phyloP scores from a whole-genome alignment of 2,797 vertebrate species.

The Coracias cyanogaster region DNA sequence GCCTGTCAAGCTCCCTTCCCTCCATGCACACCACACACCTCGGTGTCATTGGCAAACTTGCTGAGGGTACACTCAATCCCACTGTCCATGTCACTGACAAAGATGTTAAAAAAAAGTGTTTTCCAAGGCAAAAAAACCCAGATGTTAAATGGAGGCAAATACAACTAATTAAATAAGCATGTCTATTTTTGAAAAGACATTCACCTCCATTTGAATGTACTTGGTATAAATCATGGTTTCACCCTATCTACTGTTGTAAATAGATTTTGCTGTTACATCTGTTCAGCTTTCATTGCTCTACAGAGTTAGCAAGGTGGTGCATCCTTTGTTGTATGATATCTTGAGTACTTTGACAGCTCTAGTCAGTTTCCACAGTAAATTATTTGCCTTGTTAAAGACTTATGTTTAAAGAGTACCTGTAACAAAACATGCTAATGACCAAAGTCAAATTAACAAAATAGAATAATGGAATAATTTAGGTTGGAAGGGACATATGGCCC shows the following conservation, averaged over 20 bases:
- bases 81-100: no score
- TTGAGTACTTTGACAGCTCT: background rate
- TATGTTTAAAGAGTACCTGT: background rate
- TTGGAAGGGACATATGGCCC: background rate
- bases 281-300: background rate
- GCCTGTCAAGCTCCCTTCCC: no score
- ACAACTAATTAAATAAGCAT: background rate
- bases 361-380: background rate
- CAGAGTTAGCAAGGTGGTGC: background rate
- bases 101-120: background rate
- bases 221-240: background rate
- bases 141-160: background rate
- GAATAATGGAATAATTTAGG: background rate
- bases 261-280: background rate
- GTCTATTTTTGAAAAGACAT: background rate
- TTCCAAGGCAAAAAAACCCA: background rate
- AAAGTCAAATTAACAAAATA: background rate
- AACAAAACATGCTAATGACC: background rate
- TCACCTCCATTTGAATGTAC: background rate
- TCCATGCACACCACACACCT: no score
- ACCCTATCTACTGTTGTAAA: background rate
- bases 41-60: no score
- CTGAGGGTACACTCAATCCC: no score
- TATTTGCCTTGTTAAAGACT: background rate
- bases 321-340: background rate